Evolutionary conservation across 2,888 invertebrate species (phyloP).

Genomic region (Ommatoiulus sabulosus): DNA sequence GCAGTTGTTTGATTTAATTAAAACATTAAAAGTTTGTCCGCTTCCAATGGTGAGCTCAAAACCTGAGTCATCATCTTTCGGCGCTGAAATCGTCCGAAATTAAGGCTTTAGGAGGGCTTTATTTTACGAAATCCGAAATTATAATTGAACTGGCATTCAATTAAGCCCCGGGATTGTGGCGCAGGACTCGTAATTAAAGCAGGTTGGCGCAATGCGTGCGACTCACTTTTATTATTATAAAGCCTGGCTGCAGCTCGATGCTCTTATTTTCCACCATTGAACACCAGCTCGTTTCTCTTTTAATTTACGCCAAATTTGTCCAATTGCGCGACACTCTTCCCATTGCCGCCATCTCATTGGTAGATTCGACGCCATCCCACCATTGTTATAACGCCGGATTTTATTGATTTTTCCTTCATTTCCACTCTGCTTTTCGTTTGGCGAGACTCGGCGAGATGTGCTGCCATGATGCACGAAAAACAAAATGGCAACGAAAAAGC

Average conservation of each 20-base stretch:
- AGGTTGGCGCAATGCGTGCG: conserved; percentile 34
- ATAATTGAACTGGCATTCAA: conserved; percentile 16
- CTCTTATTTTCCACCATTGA: conserved; percentile 41
- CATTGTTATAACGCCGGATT: conserved; percentile 35
- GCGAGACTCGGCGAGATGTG: not conserved
- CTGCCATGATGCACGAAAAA: not conserved
- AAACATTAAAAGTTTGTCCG: not conserved
- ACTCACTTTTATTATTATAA: too few species aligned
- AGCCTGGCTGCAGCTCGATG: too few species aligned
- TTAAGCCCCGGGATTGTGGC: conserved; percentile 23
- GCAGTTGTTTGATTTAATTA: conserved; percentile 27
- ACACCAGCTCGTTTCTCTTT: conserved; percentile 31
- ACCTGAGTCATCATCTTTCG: not conserved
- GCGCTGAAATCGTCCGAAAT: not conserved
- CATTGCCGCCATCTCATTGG: conserved; percentile 12
- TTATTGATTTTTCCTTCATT: conserved; percentile 51
- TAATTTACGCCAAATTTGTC: conserved; percentile 52
- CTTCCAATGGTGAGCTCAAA: not conserved
- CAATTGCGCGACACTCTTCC: not conserved
- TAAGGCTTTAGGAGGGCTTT: conserved; percentile 27
- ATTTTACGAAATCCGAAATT: conserved; percentile 27
- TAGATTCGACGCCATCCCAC: conserved; percentile 28
- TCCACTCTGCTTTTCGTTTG: not conserved
- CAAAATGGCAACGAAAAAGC: conserved; percentile 11
- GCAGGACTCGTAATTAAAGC: not conserved